phyloP scores from a whole-genome alignment of 2,113 vertebrate species.

The Sinocyclocheilus grahami region DNA sequence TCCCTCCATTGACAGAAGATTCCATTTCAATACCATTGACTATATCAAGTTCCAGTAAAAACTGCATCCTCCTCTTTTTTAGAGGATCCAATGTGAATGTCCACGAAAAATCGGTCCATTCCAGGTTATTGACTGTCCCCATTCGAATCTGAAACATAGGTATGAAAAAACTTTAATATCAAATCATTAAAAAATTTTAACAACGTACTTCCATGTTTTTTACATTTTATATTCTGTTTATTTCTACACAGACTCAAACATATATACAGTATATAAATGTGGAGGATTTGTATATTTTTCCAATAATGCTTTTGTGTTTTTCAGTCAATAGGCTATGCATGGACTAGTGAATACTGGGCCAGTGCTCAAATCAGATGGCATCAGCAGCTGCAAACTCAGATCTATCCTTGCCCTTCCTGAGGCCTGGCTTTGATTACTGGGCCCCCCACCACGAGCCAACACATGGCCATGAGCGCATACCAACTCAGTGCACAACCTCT shows the following conservation, averaged over 20 bases:
- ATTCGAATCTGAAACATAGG: slow-evolving; percentile 69
- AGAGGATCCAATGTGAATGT: slow-evolving; percentile 42
- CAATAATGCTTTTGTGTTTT: slow-evolving; percentile 18
- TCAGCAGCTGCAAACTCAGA: slow-evolving; percentile 60
- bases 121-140: slow-evolving; percentile 59
- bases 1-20: slow-evolving; percentile 50
- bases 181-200: not conserved
- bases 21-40: slow-evolving; percentile 63
- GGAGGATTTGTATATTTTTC: slow-evolving; percentile 9
- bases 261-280: not conserved
- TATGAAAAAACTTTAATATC: slow-evolving; percentile 13
- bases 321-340: slow-evolving; percentile 40
- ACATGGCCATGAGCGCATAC: slow-evolving; percentile 60
- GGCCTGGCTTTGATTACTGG: slow-evolving; percentile 61
- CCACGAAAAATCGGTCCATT: slow-evolving; percentile 50
- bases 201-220: not conserved
- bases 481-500: slow-evolving; percentile 53
- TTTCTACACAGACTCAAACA: too few species aligned
- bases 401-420: slow-evolving; percentile 63
- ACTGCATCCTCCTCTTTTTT: slow-evolving; percentile 49
- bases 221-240: too few species aligned
- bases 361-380: slow-evolving; percentile 63
- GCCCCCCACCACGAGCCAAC: slow-evolving; percentile 61
- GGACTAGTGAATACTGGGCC: slow-evolving; percentile 49
- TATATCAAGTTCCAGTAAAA: slow-evolving; percentile 49